Percentiles rank a stretch among this genome's conserved stretches.
phyloP scores from a whole-genome alignment of 2,797 vertebrate genomes.

The Chelidonichthys spinosus region DNA sequence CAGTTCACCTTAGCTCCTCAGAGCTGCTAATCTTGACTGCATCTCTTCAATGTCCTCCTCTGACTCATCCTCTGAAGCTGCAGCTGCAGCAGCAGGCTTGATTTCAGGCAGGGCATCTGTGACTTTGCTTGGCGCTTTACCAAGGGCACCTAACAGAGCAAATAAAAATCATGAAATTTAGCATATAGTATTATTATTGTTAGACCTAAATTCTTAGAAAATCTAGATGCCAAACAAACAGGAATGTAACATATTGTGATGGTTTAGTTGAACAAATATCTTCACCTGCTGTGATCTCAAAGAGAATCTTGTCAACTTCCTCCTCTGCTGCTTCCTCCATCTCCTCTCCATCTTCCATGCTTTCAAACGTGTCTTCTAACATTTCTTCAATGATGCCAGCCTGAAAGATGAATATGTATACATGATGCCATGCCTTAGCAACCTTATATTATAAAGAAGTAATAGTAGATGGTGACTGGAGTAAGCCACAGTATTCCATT shows the following conservation, averaged over 20 bases:
- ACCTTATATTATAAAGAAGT: neutral
- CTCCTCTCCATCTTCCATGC: slow-evolving; percentile 97
- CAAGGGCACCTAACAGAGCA: slow-evolving; percentile 90
- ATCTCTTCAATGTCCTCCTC: slow-evolving; percentile 97
- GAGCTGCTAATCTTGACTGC: slow-evolving; percentile 94
- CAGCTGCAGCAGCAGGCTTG: slow-evolving; percentile 84
- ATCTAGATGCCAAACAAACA: neutral
- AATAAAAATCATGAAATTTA: slow-evolving; percentile 18
- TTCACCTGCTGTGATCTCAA: slow-evolving; percentile 97
- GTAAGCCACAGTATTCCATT: neutral
- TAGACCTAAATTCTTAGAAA: neutral
- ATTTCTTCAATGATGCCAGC: slow-evolving; percentile 97
- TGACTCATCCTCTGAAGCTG: slow-evolving; percentile 89
- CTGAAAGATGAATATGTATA: slow-evolving; percentile 44
- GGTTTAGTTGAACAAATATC: slow-evolving; percentile 6
- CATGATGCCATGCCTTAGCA: neutral
- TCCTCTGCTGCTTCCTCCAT: slow-evolving; percentile 97
- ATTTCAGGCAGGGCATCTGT: slow-evolving; percentile 93
- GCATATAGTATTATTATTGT: neutral
- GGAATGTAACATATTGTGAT: neutral
- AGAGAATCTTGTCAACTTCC: slow-evolving; percentile 97
- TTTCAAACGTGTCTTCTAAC: slow-evolving; percentile 96
- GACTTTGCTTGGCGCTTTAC: slow-evolving; percentile 97
- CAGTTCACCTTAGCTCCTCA: slow-evolving; percentile 89
- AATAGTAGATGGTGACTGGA: neutral